These are phyloP conservation scores for Parauchenoglanis punctatus DNA, from an alignment of 2,797 vertebrate species.

Conservation along the genomic window DNA sequence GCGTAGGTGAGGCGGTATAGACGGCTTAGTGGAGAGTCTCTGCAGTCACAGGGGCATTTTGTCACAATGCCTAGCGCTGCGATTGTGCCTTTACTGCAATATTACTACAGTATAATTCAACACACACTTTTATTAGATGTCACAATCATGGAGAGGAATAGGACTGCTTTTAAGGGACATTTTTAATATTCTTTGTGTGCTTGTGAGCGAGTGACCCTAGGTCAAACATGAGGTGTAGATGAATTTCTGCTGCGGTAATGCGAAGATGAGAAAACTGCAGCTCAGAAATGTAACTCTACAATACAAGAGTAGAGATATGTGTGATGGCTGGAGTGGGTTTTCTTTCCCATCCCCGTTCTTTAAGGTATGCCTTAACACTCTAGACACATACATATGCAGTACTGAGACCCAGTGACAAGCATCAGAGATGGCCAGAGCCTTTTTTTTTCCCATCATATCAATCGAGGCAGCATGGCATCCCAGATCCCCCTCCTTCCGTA, in stretches of 20 bases:
- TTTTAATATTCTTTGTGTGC: slow-evolving; percentile 50
- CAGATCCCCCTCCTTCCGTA: slow-evolving; percentile 35
- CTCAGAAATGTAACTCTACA: background rate
- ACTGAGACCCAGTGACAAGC: slow-evolving; percentile 47
- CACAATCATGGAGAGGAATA: slow-evolving; percentile 3
- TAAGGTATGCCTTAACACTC: slow-evolving; percentile 19
- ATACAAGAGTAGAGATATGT: background rate
- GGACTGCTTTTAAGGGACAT: background rate
- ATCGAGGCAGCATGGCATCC: slow-evolving; percentile 54
- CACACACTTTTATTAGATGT: slow-evolving; percentile 27
- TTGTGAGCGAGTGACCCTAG: background rate
- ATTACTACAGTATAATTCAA: slow-evolving; percentile 27
- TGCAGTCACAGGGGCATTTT: slow-evolving; percentile 25
- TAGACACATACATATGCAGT: background rate
- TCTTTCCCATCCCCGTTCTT: background rate
- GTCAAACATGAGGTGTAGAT: background rate
- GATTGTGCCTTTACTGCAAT: slow-evolving; percentile 26
- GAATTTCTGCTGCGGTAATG: background rate
- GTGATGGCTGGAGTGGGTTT: background rate
- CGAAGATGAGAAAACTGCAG: background rate
- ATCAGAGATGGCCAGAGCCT: slow-evolving; percentile 41
- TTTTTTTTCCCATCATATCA: slow-evolving; percentile 47
- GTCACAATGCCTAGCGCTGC: slow-evolving; percentile 6
- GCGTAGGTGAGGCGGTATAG: background rate
- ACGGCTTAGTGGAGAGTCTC: slow-evolving; percentile 3